Percentiles rank a stretch among this genome's conserved stretches.
phyloP scores from a whole-genome alignment of 2,888 invertebrate species.

The Allolobophora icterica region DNA sequence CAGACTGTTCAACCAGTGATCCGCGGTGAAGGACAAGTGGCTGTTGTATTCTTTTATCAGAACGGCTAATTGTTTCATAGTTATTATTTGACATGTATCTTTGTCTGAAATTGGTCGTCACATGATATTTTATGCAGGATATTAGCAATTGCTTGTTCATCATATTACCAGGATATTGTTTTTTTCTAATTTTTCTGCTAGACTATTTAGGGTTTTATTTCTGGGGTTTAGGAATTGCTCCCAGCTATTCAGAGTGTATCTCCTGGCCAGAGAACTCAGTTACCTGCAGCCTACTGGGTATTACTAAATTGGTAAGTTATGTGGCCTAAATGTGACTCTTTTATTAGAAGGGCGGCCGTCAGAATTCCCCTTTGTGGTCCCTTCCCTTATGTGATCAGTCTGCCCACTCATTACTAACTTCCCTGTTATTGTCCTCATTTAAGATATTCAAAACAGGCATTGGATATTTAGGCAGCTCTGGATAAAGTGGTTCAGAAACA shows the following conservation, averaged over 20 bases:
- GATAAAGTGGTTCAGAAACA: not conserved
- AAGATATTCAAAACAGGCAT: not conserved
- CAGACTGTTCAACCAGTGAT: not conserved
- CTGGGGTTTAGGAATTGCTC: too few relatives aligned
- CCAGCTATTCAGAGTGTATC: not conserved
- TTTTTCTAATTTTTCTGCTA: too few relatives aligned
- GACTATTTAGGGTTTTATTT: too few relatives aligned
- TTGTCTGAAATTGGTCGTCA: not conserved
- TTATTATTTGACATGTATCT: not conserved
- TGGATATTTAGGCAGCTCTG: not conserved
- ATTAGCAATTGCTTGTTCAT: not conserved
- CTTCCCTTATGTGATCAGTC: too few relatives aligned
- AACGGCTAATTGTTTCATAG: not conserved
- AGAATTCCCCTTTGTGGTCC: too few relatives aligned
- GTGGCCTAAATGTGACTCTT: too few relatives aligned
- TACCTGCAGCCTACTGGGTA: not conserved
- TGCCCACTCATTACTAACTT: too few relatives aligned
- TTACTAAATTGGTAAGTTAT: too few relatives aligned
- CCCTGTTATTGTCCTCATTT: too few relatives aligned
- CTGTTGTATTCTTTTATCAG: not conserved
- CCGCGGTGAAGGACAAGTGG: not conserved
- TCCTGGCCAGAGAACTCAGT: too few relatives aligned
- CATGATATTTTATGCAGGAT: not conserved
- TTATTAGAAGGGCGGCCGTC: too few relatives aligned
- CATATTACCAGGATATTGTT: not conserved